These are phyloP conservation scores for Gymnobelideus leadbeateri DNA, from an alignment of 2,113 vertebrate species.

Conservation along the genomic window DNA sequence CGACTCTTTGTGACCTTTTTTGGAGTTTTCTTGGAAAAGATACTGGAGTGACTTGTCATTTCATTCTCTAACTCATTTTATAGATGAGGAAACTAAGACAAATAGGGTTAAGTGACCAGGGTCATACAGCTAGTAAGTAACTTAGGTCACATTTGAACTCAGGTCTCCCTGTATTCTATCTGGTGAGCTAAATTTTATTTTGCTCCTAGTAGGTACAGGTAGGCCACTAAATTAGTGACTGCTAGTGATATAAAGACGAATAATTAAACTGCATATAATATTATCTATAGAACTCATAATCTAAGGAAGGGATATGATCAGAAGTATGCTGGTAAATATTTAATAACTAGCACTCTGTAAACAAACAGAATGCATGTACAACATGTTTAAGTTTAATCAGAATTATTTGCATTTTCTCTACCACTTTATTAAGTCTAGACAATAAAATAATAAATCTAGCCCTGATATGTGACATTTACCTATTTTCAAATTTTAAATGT, in stretches of 20 bases:
- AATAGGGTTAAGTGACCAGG: neutral
- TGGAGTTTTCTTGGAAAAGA: neutral
- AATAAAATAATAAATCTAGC: neutral
- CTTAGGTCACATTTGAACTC: neutral
- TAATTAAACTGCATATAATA: too few species aligned
- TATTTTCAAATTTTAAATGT: neutral
- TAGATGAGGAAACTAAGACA: neutral
- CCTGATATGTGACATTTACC: neutral
- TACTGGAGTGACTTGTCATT: neutral
- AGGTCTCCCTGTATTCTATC: neutral
- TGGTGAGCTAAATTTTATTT: neutral
- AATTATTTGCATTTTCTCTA: neutral
- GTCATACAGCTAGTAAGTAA: neutral
- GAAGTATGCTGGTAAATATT: too few species aligned
- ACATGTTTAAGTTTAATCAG: too few species aligned
- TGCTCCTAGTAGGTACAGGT: neutral
- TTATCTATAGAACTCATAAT: too few species aligned
- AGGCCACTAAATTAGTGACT: neutral
- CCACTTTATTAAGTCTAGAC: neutral
- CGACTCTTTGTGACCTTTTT: neutral
- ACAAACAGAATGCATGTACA: too few species aligned
- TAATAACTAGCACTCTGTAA: too few species aligned
- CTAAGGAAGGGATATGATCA: too few species aligned
- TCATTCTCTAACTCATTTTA: neutral
- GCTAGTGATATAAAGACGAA: neutral